A percentile compares a stretch with the other conserved stretches of the same genome.
phyloP scores from a whole-genome alignment of 2,113 vertebrate genomes.

The Siniperca knerii region DNA sequence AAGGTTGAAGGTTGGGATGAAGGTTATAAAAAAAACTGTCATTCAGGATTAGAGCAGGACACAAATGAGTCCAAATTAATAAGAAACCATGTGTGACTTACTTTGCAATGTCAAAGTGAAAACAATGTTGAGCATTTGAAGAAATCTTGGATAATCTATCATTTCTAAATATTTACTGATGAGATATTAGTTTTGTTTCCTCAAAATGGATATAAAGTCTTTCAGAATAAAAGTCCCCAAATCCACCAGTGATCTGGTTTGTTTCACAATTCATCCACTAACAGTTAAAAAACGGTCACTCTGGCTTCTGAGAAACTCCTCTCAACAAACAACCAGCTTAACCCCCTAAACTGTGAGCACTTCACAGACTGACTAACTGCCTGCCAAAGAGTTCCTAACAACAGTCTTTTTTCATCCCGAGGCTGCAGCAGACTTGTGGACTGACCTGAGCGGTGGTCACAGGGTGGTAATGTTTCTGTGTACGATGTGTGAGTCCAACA shows the following conservation, averaged over 20 bases:
- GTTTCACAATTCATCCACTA: not conserved
- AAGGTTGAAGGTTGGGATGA: not conserved
- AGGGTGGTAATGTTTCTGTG: constrained; percentile 37
- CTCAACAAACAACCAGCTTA: constrained; percentile 12
- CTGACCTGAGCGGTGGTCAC: constrained; percentile 23
- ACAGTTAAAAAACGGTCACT: not conserved
- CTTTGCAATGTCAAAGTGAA: not conserved
- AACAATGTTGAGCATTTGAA: not conserved
- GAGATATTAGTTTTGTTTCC: not conserved
- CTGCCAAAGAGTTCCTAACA: constrained; percentile 14
- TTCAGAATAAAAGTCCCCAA: constrained; percentile 22
- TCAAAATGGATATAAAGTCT: not conserved
- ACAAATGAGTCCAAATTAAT: not conserved
- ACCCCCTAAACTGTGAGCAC: not conserved
- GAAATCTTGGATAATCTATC: not conserved
- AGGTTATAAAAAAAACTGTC: not conserved
- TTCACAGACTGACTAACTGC: not conserved
- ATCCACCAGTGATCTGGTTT: not conserved
- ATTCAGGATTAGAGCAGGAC: not conserved
- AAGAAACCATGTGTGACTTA: not conserved
- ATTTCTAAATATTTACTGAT: not conserved
- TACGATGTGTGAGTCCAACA: constrained; percentile 40
- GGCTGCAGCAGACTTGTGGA: constrained; percentile 19
- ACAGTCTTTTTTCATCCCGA: not conserved
- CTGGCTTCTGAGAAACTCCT: not conserved